Base-by-base conservation (phyloP, 2,888 invertebrate genomes). In the Ethmia dodecea region DNA sequence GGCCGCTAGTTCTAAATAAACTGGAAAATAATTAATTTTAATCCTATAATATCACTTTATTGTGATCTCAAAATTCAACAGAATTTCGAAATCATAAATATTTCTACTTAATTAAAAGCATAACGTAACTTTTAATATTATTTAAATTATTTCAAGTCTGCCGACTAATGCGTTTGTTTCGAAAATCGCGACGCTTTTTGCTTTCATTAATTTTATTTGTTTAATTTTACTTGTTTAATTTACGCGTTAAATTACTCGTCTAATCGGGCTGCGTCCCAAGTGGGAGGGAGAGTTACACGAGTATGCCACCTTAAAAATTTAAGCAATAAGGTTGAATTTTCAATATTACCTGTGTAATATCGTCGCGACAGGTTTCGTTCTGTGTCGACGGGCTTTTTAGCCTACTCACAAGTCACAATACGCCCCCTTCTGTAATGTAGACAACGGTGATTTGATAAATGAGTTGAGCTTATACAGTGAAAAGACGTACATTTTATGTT, bases 361-460 rank as follows among this genome's bases (percentile, higher is more conserved):
- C 50, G 60, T 62, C 60, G 55, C 60, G 55, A 45, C 52, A 36
- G 34, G 54, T 48, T 50, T 50, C 67, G 58, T 67, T 74, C 69
- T 72, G 63, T 63, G 60, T 61, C 62, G 60, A 65, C 59, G 66
- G 66, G 71, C 75, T 76, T 75, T 76, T 76, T 71, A 73, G 69
- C 73, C 66, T 63, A 55, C 59, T 74, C 68, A 75, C 72, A 74
- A 55, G 59, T 74, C 68, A 75, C 72, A 74, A 73, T 72, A 72
- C 66, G 65, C 57, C 62, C 60, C 56, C 63, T 56, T 55, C 65
- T 58, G 67, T 75, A 71, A 74, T 73, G 74, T 73, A 76, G 75
- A 74, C 75, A 75, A 70, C 73, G 66, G 71, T 73, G 72, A 76
- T 76, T 77, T 78, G 74, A 76, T 78, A 76, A 78, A 77, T 76